These are phyloP conservation scores for Urocynchramus pylzowi DNA, from an alignment of 2,113 vertebrate species.

Conservation along the genomic window DNA sequence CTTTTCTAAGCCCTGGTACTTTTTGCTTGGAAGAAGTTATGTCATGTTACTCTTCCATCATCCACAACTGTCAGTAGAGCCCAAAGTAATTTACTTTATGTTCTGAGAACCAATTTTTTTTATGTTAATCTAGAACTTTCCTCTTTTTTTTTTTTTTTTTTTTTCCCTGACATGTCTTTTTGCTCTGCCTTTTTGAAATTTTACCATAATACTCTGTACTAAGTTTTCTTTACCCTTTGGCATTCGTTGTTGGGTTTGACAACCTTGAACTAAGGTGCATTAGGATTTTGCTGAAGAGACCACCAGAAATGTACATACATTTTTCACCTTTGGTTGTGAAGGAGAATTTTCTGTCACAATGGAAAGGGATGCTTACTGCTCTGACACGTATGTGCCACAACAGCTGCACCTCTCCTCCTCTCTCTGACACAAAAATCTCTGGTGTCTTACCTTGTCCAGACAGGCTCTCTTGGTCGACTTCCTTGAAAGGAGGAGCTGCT, in stretches of 20 bases:
- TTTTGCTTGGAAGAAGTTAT: background rate
- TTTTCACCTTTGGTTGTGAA: background rate
- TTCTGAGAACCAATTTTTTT: background rate
- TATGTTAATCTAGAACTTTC: background rate
- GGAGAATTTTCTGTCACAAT: background rate
- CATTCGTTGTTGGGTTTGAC: background rate
- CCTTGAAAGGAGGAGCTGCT: background rate
- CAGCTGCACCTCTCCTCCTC: background rate
- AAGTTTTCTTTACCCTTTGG: background rate
- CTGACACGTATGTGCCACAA: accelerated
- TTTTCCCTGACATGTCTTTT: background rate
- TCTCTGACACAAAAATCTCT: background rate
- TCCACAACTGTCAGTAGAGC: background rate
- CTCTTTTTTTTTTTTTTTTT: background rate
- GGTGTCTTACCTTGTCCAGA: constrained; percentile 16
- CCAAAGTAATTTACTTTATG: background rate
- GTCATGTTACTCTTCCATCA: background rate
- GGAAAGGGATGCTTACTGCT: background rate
- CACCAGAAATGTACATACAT: background rate
- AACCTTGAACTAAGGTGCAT: background rate
- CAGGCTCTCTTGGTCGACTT: background rate
- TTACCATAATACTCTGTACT: background rate
- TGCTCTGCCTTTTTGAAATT: background rate
- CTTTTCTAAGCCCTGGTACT: background rate
- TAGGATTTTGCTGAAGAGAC: background rate